Percentiles rank a stretch among this genome's conserved stretches.
phyloP scores from a whole-genome alignment of 2,113 vertebrate genomes.

The Echinops telfairi region DNA sequence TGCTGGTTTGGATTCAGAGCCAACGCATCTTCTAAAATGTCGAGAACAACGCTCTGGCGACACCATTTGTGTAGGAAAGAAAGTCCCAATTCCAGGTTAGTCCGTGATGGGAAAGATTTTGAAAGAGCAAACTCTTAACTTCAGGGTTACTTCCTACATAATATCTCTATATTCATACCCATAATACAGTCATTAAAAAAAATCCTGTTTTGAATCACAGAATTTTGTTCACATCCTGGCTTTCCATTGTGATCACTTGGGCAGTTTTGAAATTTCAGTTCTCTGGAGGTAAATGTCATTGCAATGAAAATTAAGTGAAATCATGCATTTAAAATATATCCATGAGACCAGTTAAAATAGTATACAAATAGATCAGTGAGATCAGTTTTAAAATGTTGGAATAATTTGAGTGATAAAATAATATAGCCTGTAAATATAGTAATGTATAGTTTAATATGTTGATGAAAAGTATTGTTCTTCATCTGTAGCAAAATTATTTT shows the following conservation, averaged over 20 bases:
- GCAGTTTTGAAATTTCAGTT: background rate
- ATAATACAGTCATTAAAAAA: background rate
- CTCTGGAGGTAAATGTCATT: background rate
- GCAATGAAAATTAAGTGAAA: slow-evolving; percentile 15
- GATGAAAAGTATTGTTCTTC: background rate
- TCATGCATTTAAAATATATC: slow-evolving; percentile 22
- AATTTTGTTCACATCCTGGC: slow-evolving; percentile 33
- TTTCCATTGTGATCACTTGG: background rate
- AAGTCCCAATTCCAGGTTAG: background rate
- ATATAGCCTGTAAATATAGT: background rate
- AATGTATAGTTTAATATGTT: background rate
- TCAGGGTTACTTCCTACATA: background rate
- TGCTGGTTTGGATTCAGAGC: background rate
- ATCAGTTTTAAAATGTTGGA: background rate
- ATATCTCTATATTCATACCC: background rate
- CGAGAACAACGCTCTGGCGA: background rate
- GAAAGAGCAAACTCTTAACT: background rate
- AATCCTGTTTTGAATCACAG: background rate
- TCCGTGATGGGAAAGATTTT: background rate
- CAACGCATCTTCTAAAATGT: background rate
- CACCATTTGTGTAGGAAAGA: background rate
- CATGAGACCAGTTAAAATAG: background rate
- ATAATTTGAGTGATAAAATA: slow-evolving; percentile 1
- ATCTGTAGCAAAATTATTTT: slow-evolving; percentile 33
- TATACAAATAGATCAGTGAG: background rate